Conservation (phyloP, 2,888 invertebrate species). For the Cerceris ruficornis region DNA sequence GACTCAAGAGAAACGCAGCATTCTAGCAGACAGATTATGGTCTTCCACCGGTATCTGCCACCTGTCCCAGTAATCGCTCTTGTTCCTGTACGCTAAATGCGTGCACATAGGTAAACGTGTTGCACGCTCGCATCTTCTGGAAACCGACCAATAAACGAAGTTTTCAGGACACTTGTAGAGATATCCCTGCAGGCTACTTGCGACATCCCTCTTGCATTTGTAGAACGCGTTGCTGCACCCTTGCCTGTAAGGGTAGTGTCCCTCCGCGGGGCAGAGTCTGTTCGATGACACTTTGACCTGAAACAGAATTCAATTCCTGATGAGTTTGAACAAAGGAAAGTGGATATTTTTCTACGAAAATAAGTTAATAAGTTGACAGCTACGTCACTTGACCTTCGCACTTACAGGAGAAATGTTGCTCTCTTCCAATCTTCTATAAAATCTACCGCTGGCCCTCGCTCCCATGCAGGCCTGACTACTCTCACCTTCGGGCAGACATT, state of each 20-base stretch:
- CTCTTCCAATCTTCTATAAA: slow-evolving; percentile 83
- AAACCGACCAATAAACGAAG: slow-evolving; percentile 90
- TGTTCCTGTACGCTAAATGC: slow-evolving; percentile 58
- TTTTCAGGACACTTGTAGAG: slow-evolving; percentile 90
- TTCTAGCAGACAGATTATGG: slow-evolving; percentile 72
- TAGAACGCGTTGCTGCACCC: slow-evolving; percentile 89
- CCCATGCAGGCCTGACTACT: slow-evolving; percentile 84
- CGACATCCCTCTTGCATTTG: slow-evolving; percentile 85
- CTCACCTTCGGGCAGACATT: slow-evolving; percentile 87
- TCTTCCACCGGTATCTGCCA: slow-evolving; percentile 75
- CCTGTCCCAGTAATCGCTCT: slow-evolving; percentile 66
- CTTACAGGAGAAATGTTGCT: slow-evolving; percentile 85
- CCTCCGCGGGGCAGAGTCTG: slow-evolving; percentile 86
- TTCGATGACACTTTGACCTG: slow-evolving; percentile 86
- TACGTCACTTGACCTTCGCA: slow-evolving; percentile 40
- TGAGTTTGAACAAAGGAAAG: too few species aligned
- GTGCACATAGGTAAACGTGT: slow-evolving; percentile 85
- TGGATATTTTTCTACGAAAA: too few species aligned
- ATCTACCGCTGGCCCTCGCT: slow-evolving; percentile 83
- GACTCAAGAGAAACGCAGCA: slow-evolving; percentile 57
- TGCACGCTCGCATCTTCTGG: slow-evolving; percentile 88
- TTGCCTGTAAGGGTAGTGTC: slow-evolving; percentile 87
- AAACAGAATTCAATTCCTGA: slow-evolving; percentile 68
- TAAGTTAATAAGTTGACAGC: too few species aligned
- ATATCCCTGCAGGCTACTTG: slow-evolving; percentile 85